Conservation (phyloP, 2,797 vertebrate species). For the Bradypodion pumilum region DNA sequence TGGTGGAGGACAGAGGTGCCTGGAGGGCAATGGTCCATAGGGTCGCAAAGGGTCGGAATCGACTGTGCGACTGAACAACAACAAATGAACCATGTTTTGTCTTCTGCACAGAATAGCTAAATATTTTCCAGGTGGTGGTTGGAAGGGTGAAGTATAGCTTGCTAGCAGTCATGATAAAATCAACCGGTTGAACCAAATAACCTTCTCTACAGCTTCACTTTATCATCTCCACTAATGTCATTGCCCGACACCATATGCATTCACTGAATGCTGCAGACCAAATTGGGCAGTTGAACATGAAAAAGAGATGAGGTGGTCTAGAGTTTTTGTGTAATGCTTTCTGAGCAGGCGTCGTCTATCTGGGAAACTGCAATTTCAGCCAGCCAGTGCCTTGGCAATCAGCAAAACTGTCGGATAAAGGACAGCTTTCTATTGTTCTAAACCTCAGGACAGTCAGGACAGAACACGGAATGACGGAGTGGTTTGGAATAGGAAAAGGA, state of each 20-base stretch:
- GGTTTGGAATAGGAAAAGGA: too few relatives aligned
- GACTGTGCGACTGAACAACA: too few relatives aligned
- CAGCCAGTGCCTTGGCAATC: neutral
- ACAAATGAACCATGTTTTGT: too few relatives aligned
- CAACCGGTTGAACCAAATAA: too few relatives aligned
- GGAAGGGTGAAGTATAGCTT: neutral
- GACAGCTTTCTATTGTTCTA: too few relatives aligned
- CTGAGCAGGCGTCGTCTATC: neutral
- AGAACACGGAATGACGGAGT: too few relatives aligned
- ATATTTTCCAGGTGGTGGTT: neutral
- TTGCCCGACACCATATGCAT: neutral
- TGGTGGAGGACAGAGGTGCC: too few relatives aligned
- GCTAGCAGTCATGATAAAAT: neutral
- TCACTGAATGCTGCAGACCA: neutral
- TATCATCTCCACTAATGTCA: neutral
- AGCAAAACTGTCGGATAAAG: too few relatives aligned
- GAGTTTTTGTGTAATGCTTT: neutral
- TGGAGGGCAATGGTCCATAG: too few relatives aligned
- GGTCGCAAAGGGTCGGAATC: too few relatives aligned
- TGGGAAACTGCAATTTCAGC: neutral
- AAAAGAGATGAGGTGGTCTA: neutral
- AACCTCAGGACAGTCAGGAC: too few relatives aligned
- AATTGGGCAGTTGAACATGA: neutral
- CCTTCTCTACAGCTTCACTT: neutral
- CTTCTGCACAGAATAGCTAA: neutral